A percentile compares a stretch with the other conserved stretches of the same genome.
These are phyloP conservation scores for Leptogaster cylindrica DNA, from an alignment of 2,888 invertebrate genomes.

Conservation along the genomic window DNA sequence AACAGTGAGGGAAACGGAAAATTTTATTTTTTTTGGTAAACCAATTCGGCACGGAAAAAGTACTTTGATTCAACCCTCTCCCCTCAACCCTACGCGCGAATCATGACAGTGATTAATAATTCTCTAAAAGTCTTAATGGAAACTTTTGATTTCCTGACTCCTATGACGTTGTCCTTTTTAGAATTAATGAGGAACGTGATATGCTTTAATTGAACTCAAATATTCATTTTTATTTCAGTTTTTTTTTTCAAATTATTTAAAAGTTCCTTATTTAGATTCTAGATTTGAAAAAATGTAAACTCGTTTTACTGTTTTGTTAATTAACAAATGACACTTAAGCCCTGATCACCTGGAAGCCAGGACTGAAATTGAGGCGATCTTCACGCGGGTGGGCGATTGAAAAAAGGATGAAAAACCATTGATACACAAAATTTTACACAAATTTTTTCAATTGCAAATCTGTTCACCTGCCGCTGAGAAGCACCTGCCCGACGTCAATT, in stretches of 20 bases:
- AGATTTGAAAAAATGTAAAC: not conserved
- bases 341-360: not conserved
- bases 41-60: too few species aligned
- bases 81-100: too few species aligned
- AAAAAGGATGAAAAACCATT: not conserved
- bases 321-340: not conserved
- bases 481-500: constrained; percentile 1
- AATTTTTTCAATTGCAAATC: constrained; percentile 1
- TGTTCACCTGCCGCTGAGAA: constrained; percentile 7
- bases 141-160: constrained; percentile 9
- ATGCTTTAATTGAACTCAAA: constrained; percentile 20
- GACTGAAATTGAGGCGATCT: not conserved
- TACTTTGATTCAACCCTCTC: too few species aligned
- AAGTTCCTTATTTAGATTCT: not conserved
- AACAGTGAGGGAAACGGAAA: too few species aligned
- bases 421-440: not conserved
- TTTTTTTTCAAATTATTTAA: not conserved
- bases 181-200: constrained; percentile 16
- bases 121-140: constrained; percentile 14
- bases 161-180: constrained; percentile 2
- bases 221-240: not conserved
- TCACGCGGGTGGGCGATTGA: not conserved
- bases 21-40: too few species aligned
- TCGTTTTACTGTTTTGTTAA: not conserved
- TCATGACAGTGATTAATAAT: constrained; percentile 22